phyloP scores from a whole-genome alignment of 2,113 vertebrate species.

The Periophthalmus modestus region DNA sequence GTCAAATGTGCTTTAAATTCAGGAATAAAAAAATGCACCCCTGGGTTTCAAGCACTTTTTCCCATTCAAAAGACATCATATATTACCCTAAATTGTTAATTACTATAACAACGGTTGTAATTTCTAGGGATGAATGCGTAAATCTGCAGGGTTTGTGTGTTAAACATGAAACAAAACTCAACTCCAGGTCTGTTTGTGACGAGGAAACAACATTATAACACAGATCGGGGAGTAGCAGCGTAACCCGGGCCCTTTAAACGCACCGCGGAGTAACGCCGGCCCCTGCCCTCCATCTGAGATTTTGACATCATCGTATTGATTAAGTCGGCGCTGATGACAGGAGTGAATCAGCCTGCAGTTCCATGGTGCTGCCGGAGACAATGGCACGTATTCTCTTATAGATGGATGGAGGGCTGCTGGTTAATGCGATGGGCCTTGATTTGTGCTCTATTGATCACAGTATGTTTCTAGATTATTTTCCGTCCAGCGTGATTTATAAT shows the following conservation, averaged over 20 bases:
- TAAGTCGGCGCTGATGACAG: constrained; percentile 26
- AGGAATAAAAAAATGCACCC: too few species aligned
- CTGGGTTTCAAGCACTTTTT: too few species aligned
- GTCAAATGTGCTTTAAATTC: too few species aligned
- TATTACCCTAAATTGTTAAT: too few species aligned
- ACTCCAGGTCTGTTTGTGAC: too few species aligned
- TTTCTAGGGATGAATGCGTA: too few species aligned
- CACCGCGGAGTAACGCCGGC: background rate
- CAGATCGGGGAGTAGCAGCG: too few species aligned
- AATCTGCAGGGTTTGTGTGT: too few species aligned
- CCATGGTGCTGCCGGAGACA: constrained; percentile 34
- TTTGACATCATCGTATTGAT: background rate
- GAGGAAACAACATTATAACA: too few species aligned
- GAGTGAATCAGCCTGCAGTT: constrained; percentile 47
- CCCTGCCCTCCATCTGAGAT: background rate
- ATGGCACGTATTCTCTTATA: constrained; percentile 53
- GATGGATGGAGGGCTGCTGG: constrained; percentile 64
- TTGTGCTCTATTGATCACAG: constrained; percentile 63
- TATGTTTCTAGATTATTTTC: constrained; percentile 55
- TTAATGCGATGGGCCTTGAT: constrained; percentile 69
- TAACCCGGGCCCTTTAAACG: background rate
- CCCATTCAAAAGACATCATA: too few species aligned
- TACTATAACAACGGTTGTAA: too few species aligned
- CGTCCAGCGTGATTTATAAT: constrained; percentile 60
- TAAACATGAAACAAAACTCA: too few species aligned